Evolutionary conservation across 2,888 invertebrate genomes (phyloP), one percentile per base, ranked within the genome.

Genomic region (Nomada fucata): DNA sequence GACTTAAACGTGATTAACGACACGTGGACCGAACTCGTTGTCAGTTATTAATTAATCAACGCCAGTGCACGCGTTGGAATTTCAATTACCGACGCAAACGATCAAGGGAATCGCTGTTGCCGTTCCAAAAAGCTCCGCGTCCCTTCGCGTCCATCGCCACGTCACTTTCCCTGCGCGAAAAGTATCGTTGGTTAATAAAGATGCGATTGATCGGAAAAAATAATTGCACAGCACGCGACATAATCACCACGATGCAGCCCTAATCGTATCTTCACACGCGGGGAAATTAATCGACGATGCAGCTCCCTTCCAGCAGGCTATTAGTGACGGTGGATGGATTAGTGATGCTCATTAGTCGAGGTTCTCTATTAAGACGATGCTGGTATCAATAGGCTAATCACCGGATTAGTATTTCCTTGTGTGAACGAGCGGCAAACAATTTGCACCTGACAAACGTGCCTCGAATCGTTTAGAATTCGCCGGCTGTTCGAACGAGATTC

Each of bases 271-370:
- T 75, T 79, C 82, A 11, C 74, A 61, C 63, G 47, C 18, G 47
- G 65, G 44, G 71, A 79, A 79, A 82, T 82, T 82, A 82, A 78
- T 79, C 82, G 67, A 20, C 29, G 57, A 61, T 20, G 61, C 67
- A 67, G 50, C 63, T 61, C 61, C 70, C 59, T 68, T 61, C 65
- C 69, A 74, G 15, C 29, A 11, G 52, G 53, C 65, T 69, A 68
- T 75, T 79, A 82, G 20, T 15, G 53, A 68, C 36, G 61, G 64
- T n/a, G n/a, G n/a, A n/a, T n/a, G n/a, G n/a, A n/a, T n/a, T n/a
- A n/a, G n/a, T n/a, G n/a, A n/a, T n/a, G n/a, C 63, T 73, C 71
- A 75, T 82, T 75, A 75, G 67, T 44, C 61, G 47, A 11, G 47
- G 61, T 67, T 68, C 74, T 60, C 23, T 70, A 44, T 70, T 70